A percentile compares a stretch with the other conserved stretches of the same genome.
These are phyloP conservation scores for Spialia ferax DNA, from an alignment of 2,888 invertebrate genomes.

Conservation along the genomic window DNA sequence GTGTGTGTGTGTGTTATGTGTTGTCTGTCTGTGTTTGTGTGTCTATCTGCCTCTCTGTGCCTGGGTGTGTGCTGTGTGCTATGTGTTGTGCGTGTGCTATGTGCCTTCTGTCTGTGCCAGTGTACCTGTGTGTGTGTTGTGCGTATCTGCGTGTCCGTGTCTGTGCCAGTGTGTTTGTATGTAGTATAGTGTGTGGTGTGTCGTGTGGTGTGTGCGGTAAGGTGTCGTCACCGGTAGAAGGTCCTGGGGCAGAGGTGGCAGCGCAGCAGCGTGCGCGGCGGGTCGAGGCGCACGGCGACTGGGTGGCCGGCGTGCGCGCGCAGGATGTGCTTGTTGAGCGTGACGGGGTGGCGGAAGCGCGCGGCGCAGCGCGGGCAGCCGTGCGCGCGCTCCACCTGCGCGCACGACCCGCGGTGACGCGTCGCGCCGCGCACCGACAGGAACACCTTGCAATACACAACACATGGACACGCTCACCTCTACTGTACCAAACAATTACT, in stretches of 20 bases:
- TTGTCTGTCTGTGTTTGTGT: no score
- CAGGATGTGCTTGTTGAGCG: slow-evolving; percentile 79
- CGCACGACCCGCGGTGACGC: slow-evolving; percentile 76
- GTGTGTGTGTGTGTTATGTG: no score
- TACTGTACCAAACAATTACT: no score
- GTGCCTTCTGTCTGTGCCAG: no score
- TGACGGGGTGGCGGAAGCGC: slow-evolving; percentile 77
- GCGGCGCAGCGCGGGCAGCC: slow-evolving; percentile 73
- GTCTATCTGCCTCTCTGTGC: no score
- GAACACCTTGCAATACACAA: slow-evolving; percentile 60
- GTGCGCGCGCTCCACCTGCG: slow-evolving; percentile 68
- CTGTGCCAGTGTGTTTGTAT: neutral
- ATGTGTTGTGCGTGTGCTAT: no score
- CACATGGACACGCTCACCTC: slow-evolving; percentile 9
- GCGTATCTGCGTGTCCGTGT: neutral
- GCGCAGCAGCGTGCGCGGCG: slow-evolving; percentile 5
- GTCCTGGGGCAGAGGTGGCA: slow-evolving; percentile 4
- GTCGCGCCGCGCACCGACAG: slow-evolving; percentile 80
- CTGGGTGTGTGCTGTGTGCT: no score
- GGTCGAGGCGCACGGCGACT: slow-evolving; percentile 70
- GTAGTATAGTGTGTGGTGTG: neutral
- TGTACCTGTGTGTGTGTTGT: no score
- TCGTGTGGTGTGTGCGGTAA: neutral
- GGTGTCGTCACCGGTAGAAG: slow-evolving; percentile 77
- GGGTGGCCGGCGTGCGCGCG: slow-evolving; percentile 75